A percentile compares a stretch with the other conserved stretches of the same genome.
phyloP scores from a whole-genome alignment of 2,113 vertebrate genomes.

The Embiotoca jacksoni region DNA sequence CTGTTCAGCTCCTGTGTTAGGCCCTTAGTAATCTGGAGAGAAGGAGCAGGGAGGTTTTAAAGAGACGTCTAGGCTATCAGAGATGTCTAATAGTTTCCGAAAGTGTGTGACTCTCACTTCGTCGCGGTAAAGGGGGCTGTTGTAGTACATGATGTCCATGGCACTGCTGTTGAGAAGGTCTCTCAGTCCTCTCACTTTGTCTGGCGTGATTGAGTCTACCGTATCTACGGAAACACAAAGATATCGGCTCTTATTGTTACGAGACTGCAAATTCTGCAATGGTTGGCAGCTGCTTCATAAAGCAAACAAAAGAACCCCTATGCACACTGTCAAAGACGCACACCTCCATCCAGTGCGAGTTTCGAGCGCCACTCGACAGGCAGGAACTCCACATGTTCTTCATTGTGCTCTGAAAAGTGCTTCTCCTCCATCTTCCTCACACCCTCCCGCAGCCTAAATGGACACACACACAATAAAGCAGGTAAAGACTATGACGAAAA shows the following conservation, averaged over 20 bases:
- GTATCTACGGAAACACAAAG: conserved; percentile 86
- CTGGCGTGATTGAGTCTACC: conserved; percentile 97
- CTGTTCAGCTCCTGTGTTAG: conserved; percentile 96
- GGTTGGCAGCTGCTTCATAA: neutral
- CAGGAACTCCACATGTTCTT: conserved; percentile 95
- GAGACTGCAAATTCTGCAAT: neutral
- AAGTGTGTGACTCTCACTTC: conserved; percentile 83
- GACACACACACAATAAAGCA: conserved; percentile 7
- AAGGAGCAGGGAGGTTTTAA: neutral
- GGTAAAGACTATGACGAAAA: neutral
- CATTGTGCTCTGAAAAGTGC: conserved; percentile 91
- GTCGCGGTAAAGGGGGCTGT: conserved; percentile 96
- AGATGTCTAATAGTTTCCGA: neutral
- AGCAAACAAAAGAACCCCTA: too few species aligned
- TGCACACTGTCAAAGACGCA: neutral
- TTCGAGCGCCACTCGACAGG: conserved; percentile 98
- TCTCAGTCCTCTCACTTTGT: conserved; percentile 96
- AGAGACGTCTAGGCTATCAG: neutral
- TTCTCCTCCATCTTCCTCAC: conserved; percentile 97
- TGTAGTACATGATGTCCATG: conserved; percentile 99
- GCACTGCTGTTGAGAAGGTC: conserved; percentile 99
- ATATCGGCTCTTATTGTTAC: neutral
- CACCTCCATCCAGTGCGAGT: conserved; percentile 94
- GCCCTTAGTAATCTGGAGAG: conserved; percentile 93
- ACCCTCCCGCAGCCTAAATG: conserved; percentile 93